Percentiles rank a stretch among this genome's conserved stretches.
Evolutionary conservation across 1,140 invertebrate genomes (phyloP).

Genomic region (Venturia canescens): DNA sequence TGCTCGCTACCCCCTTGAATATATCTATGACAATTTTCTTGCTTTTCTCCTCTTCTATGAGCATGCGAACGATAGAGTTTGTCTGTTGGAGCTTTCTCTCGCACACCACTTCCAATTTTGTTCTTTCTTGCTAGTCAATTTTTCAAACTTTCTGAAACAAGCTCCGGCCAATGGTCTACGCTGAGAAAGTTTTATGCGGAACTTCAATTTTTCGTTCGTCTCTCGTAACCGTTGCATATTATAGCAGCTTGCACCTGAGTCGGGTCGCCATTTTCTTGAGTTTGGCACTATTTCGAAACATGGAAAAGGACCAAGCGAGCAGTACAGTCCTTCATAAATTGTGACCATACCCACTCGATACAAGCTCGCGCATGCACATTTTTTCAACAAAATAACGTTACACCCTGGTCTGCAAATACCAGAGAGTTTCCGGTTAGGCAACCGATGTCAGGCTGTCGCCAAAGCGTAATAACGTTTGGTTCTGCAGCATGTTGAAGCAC

Average conservation of each 20-base stretch:
- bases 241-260: not conserved
- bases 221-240: not conserved
- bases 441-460: slow-evolving; percentile 20
- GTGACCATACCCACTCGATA: too few relatives aligned
- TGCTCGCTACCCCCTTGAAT: slow-evolving; percentile 38
- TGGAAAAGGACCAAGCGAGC: not conserved
- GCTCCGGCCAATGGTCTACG: not conserved
- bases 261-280: not conserved
- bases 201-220: slow-evolving; percentile 41
- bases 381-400: not conserved
- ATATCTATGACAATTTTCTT: slow-evolving; percentile 13
- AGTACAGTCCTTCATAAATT: too few relatives aligned
- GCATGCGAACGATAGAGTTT: not conserved
- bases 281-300: not conserved
- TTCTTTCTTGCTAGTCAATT: slow-evolving; percentile 32
- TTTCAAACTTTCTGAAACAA: not conserved
- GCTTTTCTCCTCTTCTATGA: slow-evolving; percentile 29
- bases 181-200: not conserved
- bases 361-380: not conserved
- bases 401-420: not conserved
- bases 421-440: not conserved
- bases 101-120: not conserved
- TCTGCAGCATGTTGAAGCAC: slow-evolving; percentile 54
- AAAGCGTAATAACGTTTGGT: slow-evolving; percentile 45
- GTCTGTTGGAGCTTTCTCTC: not conserved